These are phyloP conservation scores for Agrochola circellaris DNA, from an alignment of 2,888 invertebrate genomes.

Conservation along the genomic window DNA sequence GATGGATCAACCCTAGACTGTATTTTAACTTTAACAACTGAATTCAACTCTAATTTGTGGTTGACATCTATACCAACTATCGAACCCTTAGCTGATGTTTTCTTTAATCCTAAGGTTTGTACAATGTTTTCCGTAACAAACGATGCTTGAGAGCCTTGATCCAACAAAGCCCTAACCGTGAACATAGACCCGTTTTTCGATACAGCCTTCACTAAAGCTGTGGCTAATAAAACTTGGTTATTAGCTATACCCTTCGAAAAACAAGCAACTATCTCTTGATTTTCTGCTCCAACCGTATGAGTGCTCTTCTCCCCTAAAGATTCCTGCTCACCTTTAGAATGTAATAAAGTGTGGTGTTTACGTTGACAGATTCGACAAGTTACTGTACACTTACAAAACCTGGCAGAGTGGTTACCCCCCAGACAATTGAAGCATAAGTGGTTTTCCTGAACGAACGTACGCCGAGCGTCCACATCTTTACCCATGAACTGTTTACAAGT, in stretches of 20 bases:
- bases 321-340: background rate
- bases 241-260: background rate
- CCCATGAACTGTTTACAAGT: background rate
- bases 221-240: too few relatives aligned
- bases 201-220: background rate
- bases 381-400: conserved; percentile 1
- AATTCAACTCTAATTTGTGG: too few relatives aligned
- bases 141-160: background rate
- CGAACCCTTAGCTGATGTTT: too few relatives aligned
- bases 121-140: too few relatives aligned
- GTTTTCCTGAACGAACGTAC: too few relatives aligned
- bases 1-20: too few relatives aligned
- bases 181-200: background rate
- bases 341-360: background rate
- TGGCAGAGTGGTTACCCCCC: background rate
- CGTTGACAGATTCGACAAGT: conserved; percentile 4
- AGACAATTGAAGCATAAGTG: background rate
- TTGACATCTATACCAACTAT: too few relatives aligned
- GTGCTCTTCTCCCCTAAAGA: background rate
- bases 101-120: too few relatives aligned
- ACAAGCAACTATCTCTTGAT: background rate
- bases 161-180: background rate
- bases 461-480: too few relatives aligned
- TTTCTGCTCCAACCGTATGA: background rate
- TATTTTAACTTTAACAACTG: too few relatives aligned